Conservation (phyloP, 2,797 vertebrate genomes). For the Dendrocincla fuliginosa region DNA sequence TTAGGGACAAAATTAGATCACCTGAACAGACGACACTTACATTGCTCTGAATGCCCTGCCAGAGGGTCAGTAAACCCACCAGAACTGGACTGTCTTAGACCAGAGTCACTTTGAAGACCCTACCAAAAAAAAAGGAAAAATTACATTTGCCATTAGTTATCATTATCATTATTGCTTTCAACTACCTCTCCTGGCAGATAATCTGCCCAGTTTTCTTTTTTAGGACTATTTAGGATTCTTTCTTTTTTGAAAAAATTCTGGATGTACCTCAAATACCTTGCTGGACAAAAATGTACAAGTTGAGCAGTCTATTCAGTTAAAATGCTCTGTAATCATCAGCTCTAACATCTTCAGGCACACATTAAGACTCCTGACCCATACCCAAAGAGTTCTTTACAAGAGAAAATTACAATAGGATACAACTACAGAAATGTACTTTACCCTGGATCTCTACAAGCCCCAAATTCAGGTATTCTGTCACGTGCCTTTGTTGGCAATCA, state of each 20-base stretch:
- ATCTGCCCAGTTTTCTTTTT: background rate
- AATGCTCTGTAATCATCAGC: background rate
- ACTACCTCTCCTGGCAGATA: background rate
- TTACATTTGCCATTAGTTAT: background rate
- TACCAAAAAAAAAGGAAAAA: background rate
- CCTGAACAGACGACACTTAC: constrained; percentile 62
- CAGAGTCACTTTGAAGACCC: constrained; percentile 73
- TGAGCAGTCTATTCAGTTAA: background rate
- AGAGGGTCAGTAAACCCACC: constrained; percentile 88
- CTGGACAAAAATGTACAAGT: background rate
- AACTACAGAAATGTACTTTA: background rate
- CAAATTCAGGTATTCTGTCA: background rate
- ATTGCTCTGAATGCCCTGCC: constrained; percentile 67
- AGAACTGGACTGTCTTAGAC: constrained; percentile 86
- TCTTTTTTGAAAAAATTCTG: background rate
- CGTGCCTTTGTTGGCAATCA: accelerated
- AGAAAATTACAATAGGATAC: background rate
- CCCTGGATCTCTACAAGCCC: background rate
- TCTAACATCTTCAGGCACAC: background rate
- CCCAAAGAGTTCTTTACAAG: background rate
- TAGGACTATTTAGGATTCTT: background rate
- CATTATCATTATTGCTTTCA: background rate
- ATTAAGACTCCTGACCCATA: background rate
- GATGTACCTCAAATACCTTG: background rate
- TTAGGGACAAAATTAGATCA: background rate